phyloP scores from a whole-genome alignment of 1,140 invertebrate genomes.

The Zaprionus tsacasi region DNA sequence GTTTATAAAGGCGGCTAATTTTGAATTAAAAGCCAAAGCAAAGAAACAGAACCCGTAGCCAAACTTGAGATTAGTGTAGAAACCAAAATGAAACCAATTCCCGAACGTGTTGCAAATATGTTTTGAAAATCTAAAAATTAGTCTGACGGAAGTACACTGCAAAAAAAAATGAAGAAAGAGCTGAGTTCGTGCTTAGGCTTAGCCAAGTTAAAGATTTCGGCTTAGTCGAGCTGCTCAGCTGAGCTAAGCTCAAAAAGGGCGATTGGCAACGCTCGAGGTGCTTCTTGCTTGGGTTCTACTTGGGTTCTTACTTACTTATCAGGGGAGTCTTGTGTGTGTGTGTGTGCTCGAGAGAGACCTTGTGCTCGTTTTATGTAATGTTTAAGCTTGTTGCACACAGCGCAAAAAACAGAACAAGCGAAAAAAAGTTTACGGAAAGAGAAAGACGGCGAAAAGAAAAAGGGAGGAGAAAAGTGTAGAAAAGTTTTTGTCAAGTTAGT shows the following conservation, averaged over 20 bases:
- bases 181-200: conserved; percentile 33
- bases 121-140: conserved; percentile 48
- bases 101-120: conserved; percentile 43
- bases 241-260: conserved; percentile 27
- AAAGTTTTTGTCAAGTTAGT: conserved; percentile 1
- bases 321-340: no score
- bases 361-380: conserved; percentile 35
- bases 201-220: conserved; percentile 9
- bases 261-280: conserved; percentile 13
- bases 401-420: conserved; percentile 8
- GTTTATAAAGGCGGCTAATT: conserved; percentile 49
- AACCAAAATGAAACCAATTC: background rate
- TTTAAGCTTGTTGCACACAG: conserved; percentile 32
- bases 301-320: background rate
- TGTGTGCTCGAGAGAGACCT: background rate
- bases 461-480: background rate
- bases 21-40: conserved; percentile 30
- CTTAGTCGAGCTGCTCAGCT: conserved; percentile 7
- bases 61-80: background rate
- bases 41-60: background rate
- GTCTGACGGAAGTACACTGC: conserved; percentile 29
- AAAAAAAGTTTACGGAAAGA: conserved; percentile 20
- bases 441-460: background rate
- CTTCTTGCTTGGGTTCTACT: background rate
- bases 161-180: background rate